phyloP scores from a whole-genome alignment of 2,888 invertebrate species.

The Dorcus hopei region DNA sequence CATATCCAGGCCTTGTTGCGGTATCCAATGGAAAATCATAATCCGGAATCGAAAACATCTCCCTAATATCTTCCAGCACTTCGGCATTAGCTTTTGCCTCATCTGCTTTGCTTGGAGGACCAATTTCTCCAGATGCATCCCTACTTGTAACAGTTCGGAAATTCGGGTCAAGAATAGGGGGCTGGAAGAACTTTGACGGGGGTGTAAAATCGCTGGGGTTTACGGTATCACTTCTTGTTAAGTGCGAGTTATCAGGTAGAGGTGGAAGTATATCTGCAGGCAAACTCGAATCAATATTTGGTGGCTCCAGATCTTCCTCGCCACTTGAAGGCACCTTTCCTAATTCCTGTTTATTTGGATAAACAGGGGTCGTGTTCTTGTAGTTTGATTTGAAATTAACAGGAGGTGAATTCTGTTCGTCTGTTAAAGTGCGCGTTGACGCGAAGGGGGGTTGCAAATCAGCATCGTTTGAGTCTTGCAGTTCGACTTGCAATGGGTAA shows the following conservation, averaged over 20 bases:
- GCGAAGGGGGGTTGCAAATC: no score
- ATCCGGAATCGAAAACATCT: constrained; percentile 46
- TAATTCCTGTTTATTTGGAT: constrained; percentile 13
- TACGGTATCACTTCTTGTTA: not conserved
- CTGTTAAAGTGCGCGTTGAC: not conserved
- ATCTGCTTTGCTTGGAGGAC: not conserved
- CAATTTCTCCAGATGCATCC: not conserved
- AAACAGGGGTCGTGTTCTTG: constrained; percentile 15
- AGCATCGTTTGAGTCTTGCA: no score
- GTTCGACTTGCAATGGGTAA: constrained; percentile 1
- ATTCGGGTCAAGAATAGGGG: constrained; percentile 27
- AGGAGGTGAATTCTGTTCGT: not conserved
- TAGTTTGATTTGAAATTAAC: constrained; percentile 16
- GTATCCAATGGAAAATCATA: constrained; percentile 47
- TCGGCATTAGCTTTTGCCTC: constrained; percentile 14
- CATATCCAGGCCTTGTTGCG: constrained; percentile 42
- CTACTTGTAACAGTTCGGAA: constrained; percentile 1
- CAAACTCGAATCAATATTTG: not conserved
- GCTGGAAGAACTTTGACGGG: constrained; percentile 33
- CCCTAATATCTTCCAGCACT: constrained; percentile 41
- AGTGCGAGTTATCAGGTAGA: not conserved
- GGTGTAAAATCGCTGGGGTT: not conserved
- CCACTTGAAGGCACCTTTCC: constrained; percentile 7
- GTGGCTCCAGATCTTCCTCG: not conserved
- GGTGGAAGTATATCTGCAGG: constrained; percentile 17